phyloP scores from a whole-genome alignment of 1,140 invertebrate species.

The Cyphomyrmex costatus region DNA sequence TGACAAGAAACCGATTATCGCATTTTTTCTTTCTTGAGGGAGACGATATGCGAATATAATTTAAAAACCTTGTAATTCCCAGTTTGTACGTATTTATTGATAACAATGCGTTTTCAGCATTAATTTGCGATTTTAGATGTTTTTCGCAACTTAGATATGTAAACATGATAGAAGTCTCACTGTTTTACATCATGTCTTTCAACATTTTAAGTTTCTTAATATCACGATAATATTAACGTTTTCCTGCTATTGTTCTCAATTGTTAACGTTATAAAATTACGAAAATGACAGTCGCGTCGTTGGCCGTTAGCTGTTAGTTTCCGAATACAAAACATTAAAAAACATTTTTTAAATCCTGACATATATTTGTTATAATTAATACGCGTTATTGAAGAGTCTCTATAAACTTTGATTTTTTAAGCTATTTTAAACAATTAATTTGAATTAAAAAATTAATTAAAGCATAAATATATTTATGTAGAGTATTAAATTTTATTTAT shows the following conservation, averaged over 20 bases:
- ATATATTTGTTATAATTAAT: not conserved
- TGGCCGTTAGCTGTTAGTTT: not conserved
- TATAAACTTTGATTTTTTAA: too few species aligned
- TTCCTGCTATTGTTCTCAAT: not conserved
- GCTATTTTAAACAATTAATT: too few species aligned
- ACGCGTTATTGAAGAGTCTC: not conserved
- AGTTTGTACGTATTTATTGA: not conserved
- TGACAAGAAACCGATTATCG: not conserved
- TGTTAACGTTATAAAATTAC: conserved; percentile 21
- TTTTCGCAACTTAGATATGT: not conserved
- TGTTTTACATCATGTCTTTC: conserved; percentile 16
- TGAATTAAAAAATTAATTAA: too few species aligned
- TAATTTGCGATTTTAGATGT: not conserved
- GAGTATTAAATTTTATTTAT: too few species aligned
- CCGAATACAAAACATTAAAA: not conserved
- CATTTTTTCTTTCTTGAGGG: not conserved
- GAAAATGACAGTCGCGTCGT: not conserved
- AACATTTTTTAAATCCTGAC: not conserved
- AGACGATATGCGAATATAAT: not conserved
- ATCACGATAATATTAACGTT: conserved; percentile 6
- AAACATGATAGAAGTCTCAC: not conserved
- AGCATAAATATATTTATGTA: too few species aligned
- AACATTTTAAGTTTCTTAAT: conserved; percentile 15
- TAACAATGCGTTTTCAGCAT: not conserved
- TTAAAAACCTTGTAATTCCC: not conserved